Base-by-base conservation (phyloP, 2,113 vertebrate species). In the Oncorhynchus nerka region DNA sequence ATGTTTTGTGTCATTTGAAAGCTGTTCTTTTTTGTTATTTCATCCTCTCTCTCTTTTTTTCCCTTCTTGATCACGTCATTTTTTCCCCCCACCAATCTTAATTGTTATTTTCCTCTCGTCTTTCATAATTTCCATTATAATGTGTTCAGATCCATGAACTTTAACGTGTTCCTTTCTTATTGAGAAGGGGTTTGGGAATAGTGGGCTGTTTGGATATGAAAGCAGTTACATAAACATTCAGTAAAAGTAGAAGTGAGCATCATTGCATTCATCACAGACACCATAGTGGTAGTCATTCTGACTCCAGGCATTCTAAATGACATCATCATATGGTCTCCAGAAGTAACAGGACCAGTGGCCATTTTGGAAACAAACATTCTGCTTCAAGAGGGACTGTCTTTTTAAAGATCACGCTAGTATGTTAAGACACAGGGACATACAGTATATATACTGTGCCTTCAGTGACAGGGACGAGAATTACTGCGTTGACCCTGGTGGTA, bases 91-190 rank as follows among this genome's bases (percentile, higher is more conserved):
- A 32, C 2, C 8, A 45, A 45, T 67, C 73, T 48, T 68, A 77
- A 80, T 70, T 75, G 45, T 76, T 77, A 68, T 45, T 71, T 77
- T 67, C 66, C 57, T 65, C 26, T 77, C 48, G 51, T 68, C 75
- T 78, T 68, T 51, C 80, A 62, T 78, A 48, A 45, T 83, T 69
- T 78, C 79, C 59, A 45, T 89, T 87, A 74, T 87, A 34, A 72
- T 89, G 81, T 83, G 76, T 81, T 86, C 71, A 78, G 79, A 75
- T 65, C 75, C 76, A 79, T 86, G 75, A 80, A 76, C 77, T 39
- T 39, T 89, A 89, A 89, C 85, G 75, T 82, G 80, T 70, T 86
- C 83, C 72, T 87, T 89, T 87, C 82, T 87, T 88, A 86, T 80
- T 84, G 86, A 88, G 89, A 32, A 75, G 89, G 79, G 88, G 83